phyloP scores from a whole-genome alignment of 2,888 invertebrate genomes.

The Selenia dentaria region DNA sequence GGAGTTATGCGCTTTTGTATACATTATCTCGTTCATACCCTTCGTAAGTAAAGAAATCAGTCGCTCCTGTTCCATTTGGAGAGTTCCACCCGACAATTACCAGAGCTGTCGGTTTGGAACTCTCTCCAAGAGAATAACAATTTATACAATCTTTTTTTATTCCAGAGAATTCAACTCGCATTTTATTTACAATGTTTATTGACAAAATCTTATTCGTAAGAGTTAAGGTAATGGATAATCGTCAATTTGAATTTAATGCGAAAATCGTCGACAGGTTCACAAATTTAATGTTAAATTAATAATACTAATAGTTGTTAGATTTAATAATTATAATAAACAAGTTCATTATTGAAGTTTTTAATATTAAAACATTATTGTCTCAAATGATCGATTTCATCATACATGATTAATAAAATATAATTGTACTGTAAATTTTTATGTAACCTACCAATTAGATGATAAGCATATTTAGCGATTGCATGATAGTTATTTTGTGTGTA shows the following conservation, averaged over 20 bases:
- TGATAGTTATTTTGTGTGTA: slow-evolving; percentile 66
- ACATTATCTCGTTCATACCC: too few species aligned
- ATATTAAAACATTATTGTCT: slow-evolving; percentile 53
- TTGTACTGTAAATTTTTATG: slow-evolving; percentile 67
- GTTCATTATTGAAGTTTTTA: slow-evolving; percentile 40
- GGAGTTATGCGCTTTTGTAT: too few species aligned
- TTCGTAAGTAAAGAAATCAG: too few species aligned
- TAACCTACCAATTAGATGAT: slow-evolving; percentile 68
- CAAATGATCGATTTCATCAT: slow-evolving; percentile 53
- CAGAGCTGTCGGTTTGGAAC: slow-evolving; percentile 27
- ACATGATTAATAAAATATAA: slow-evolving; percentile 43
- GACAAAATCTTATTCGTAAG: slow-evolving; percentile 37
- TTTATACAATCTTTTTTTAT: slow-evolving; percentile 41
- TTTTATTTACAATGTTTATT: slow-evolving; percentile 36
- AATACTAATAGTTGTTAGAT: slow-evolving; percentile 49
- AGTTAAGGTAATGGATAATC: slow-evolving; percentile 41
- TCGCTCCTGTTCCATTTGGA: slow-evolving; percentile 13
- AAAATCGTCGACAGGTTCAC: slow-evolving; percentile 47
- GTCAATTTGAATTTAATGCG: slow-evolving; percentile 60
- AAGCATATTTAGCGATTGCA: slow-evolving; percentile 61
- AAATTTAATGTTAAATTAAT: slow-evolving; percentile 48
- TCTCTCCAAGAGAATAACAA: slow-evolving; percentile 39
- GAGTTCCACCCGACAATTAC: slow-evolving; percentile 35
- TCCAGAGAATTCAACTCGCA: slow-evolving; percentile 38
- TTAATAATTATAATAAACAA: slow-evolving; percentile 42